Percentiles rank a stretch among this genome's conserved stretches.
These are phyloP conservation scores for Falco punctatus DNA, from an alignment of 2,113 vertebrate species.

Conservation along the genomic window DNA sequence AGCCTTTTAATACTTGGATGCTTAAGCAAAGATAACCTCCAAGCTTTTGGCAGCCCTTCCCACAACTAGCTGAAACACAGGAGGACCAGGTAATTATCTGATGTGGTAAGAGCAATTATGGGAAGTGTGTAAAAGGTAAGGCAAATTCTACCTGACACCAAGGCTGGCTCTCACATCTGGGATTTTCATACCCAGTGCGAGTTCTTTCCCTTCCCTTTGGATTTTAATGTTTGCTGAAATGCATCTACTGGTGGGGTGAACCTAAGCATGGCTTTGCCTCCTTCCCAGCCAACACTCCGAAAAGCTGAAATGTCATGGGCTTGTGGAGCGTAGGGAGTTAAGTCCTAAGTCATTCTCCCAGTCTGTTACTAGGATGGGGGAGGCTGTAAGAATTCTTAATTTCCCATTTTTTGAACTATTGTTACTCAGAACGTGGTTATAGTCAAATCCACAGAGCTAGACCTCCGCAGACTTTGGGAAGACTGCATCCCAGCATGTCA, in stretches of 20 bases:
- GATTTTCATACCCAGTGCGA: not conserved
- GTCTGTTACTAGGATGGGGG: not conserved
- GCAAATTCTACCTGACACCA: constrained; percentile 34
- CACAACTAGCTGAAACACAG: constrained; percentile 61
- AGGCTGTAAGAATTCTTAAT: not conserved
- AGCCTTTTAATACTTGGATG: constrained; percentile 33
- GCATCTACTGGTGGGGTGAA: not conserved
- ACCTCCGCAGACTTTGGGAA: not conserved
- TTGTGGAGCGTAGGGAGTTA: not conserved
- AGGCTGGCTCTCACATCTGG: not conserved
- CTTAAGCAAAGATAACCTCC: constrained; percentile 48
- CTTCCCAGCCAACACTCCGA: not conserved
- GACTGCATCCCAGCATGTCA: not conserved
- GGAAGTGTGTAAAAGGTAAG: constrained; percentile 60
- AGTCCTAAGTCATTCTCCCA: not conserved
- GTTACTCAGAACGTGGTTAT: not conserved
- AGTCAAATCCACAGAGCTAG: not conserved
- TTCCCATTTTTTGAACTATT: not conserved
- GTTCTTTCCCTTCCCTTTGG: not conserved
- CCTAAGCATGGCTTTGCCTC: not conserved
- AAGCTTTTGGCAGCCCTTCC: constrained; percentile 46
- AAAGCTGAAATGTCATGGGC: not conserved
- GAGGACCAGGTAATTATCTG: constrained; percentile 52
- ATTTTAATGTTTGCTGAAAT: not conserved
- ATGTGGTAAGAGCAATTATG: constrained; percentile 57